A percentile compares a stretch with the other conserved stretches of the same genome.
phyloP scores from a whole-genome alignment of 2,113 vertebrate species.

The Ursus arctos region DNA sequence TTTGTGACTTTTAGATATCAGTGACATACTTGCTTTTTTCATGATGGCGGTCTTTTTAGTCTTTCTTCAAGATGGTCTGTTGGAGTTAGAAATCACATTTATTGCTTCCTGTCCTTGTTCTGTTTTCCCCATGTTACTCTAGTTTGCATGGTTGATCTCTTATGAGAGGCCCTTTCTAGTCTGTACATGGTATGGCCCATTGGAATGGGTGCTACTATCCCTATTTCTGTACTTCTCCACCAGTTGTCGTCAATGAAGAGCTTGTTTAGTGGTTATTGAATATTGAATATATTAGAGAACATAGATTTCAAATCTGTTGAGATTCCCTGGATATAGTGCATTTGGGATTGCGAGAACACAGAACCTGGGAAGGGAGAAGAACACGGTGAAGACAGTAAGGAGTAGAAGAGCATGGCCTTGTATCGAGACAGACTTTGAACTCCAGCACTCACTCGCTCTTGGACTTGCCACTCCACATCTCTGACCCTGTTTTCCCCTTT shows the following conservation, averaged over 20 bases:
- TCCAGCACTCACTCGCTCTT: background rate
- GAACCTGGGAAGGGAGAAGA: background rate
- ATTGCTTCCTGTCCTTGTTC: background rate
- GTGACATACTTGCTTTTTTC: background rate
- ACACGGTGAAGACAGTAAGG: background rate
- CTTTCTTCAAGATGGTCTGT: background rate
- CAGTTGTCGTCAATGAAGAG: background rate
- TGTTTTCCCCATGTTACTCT: background rate
- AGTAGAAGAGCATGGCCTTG: background rate
- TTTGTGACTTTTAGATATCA: background rate
- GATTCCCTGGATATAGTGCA: background rate
- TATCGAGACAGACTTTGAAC: background rate
- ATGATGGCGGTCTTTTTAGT: background rate
- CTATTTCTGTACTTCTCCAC: background rate
- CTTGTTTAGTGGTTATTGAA: background rate
- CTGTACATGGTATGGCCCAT: background rate
- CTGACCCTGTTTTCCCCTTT: background rate
- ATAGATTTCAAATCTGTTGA: background rate
- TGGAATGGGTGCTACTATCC: background rate
- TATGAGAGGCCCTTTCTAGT: background rate
- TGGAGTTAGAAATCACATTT: constrained; percentile 22
- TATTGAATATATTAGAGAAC: background rate
- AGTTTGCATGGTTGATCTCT: background rate
- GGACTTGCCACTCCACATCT: background rate
- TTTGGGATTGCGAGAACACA: background rate